Base-by-base conservation (phyloP, 2,113 vertebrate species). In the Physeter macrocephalus region DNA sequence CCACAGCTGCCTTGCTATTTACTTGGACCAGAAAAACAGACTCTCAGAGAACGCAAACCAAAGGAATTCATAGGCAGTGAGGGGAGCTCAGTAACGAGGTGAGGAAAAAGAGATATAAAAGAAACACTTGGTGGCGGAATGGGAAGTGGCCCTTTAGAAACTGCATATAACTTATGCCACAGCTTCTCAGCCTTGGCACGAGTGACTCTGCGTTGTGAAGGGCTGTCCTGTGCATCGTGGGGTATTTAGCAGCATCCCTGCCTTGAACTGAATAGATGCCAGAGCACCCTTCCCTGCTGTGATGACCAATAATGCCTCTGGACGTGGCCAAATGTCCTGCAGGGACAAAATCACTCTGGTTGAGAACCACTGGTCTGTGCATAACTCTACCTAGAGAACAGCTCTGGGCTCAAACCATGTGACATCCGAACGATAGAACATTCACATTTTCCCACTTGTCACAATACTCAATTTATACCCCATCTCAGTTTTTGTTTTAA, bases 1-100 rank as follows among this genome's bases (percentile, higher is more conserved):
- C 93, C 96, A 97, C 62, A 97, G 78, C 90, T 96, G 92, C 81
- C 80, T 95, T 25, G 15, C 39, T 96, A 92, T 95, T 96, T 93
- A 95, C 90, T 97, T 88, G 80, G 90, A 95, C 14, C 84, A 97
- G 90, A 96, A 96, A 96, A 96, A 81, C 2, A 95, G 80, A 61
- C 49, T 95, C 78, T 86, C 36, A 67, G 94, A 90, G 96, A 96
- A 96, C 6, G 52, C 88, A 96, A 96, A 92, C 74, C 80, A 90
- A 95, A 96, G 57, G 80, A 95, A 92, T 95, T 92, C 88, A 87
- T 11, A 89, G 61, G 77, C 82, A 93, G 90, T 61, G 88, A 92
- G 64, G 72, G 61, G 4, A 66, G 66, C 46, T 77, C 77, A 75
- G 80, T 78, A 59, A 29, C 92, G 93, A 86, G 95, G 83, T 11